Evolutionary conservation across 2,113 vertebrate genomes (phyloP), one percentile per base, ranked within the genome.

Genomic region (Oreochromis niloticus): DNA sequence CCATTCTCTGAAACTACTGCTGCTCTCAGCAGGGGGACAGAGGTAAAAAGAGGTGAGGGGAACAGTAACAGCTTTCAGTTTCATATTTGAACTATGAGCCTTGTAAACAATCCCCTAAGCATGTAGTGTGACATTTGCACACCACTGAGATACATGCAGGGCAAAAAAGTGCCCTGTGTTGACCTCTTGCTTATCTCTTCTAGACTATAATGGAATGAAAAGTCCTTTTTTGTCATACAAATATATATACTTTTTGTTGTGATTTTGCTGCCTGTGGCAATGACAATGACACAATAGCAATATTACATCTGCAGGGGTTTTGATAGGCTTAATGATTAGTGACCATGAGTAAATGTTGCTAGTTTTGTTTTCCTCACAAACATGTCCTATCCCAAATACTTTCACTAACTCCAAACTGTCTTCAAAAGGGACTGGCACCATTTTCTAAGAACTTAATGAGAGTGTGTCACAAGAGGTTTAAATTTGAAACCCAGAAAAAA

Each of bases 41-140:
- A 79, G 84, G 81, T 81, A 88, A 75, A 88, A 91, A 82, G 85
- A 88, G 90, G 83, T 84, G 85, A 89, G 36, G 43, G 57, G 73
- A 84, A 90, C 52, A 88, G 86, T 75, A 88, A 93, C 88, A 85
- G 85, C 87, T 90, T 91, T 85, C 86, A 91, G 79, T 90, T 86
- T 91, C 57, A 39, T 30, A 86, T 93, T 78, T 91, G 87, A 93
- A 88, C 88, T 81, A 3, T 75, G 61, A 81, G 82, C 80, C 73
- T 87, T 80, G 79, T 88, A 81, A 92, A 91, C 88, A 90, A 71
- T 84, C 63, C 41, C 24, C 43, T 34, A 10, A 82, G 59, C 54
- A 19, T 46, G n/a, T 43, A 87, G 36, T 27, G 81, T 81, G 80
- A 87, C 82, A 87, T 91, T 87, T 89, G 63, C 68, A 63, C 79